Evolutionary conservation across 2,797 vertebrate species (phyloP), one percentile per base, ranked within the genome.

Genomic region (Sebastes matsubarae): DNA sequence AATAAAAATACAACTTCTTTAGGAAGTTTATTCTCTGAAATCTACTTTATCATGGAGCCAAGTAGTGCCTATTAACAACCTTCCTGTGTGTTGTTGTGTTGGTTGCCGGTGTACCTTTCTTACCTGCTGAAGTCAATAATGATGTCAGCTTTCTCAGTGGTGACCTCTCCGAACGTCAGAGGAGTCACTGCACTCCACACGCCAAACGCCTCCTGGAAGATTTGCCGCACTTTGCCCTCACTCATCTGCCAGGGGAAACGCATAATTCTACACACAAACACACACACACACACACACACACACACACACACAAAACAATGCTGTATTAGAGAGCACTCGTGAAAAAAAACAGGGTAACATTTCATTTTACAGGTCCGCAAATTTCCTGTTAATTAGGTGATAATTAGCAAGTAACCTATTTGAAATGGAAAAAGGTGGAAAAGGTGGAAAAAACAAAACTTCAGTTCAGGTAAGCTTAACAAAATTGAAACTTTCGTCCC

Each of bases 121-220:
- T 67, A 98, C 98, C 97, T 96, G 61, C 93, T 95, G 80, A 99
- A 99, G 86, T 99, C 97, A 0, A 99, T 97, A 83, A 95, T 91
- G 14, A 99, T 97, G 93, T 99, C 97, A 0, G 97, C 96, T 2
- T 87, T 93, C 42, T 96, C 96, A 60, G 87, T 85, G 5, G 88
- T 92, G 80, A 98, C 96, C 92, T 99, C 97, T 0, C 93, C 96
- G 90, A 99, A 97, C 24, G 94, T 97, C 75, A 99, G 93, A 0
- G 97, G 97, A 0, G 97, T 98, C 81, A 98, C 96, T 0, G 96
- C 94, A 0, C 97, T 97, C 97, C 98, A 99, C 16, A 97, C 96
- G 73, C 87, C 91, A n/a, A 97, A 86, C 1, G 97, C 98, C 32
- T 97, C 96, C 30, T 93, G 92, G 5, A 98, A 67, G 1, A 96